Percentiles rank a stretch among this genome's conserved stretches.
Evolutionary conservation across 2,113 vertebrate species (phyloP).

Genomic region (Amblyornis subalaris): DNA sequence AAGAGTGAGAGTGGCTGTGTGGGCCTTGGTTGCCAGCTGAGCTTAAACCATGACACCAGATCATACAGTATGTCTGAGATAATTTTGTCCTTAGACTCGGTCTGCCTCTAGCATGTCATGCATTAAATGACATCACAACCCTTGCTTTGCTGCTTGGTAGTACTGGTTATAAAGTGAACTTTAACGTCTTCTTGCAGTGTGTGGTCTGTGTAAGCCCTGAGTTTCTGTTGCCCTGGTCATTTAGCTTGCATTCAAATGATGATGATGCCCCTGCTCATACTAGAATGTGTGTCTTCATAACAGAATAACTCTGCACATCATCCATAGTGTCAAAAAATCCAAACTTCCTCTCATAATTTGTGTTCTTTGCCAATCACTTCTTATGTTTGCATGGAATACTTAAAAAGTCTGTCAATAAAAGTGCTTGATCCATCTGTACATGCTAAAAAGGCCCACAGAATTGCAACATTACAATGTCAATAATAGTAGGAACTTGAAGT

Average conservation of each 20-base stretch:
- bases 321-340: not conserved
- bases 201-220: not conserved
- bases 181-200: not conserved
- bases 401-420: not conserved
- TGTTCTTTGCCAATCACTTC: not conserved
- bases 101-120: not conserved
- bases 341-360: not conserved
- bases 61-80: not conserved
- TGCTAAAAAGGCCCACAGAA: not conserved
- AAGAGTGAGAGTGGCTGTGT: not conserved
- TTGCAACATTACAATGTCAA: not conserved
- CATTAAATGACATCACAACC: not conserved
- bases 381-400: not conserved
- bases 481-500: not conserved
- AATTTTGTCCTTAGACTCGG: not conserved
- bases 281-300: not conserved
- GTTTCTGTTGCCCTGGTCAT: not conserved
- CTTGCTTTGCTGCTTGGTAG: not conserved
- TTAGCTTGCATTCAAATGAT: not conserved
- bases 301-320: not conserved
- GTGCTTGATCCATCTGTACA: not conserved
- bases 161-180: not conserved
- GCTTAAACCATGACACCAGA: not conserved
- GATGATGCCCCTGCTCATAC: not conserved
- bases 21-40: not conserved